Percentiles rank a stretch among this genome's conserved stretches.
phyloP scores from a whole-genome alignment of 1,140 invertebrate genomes.

The Homarus americanus region DNA sequence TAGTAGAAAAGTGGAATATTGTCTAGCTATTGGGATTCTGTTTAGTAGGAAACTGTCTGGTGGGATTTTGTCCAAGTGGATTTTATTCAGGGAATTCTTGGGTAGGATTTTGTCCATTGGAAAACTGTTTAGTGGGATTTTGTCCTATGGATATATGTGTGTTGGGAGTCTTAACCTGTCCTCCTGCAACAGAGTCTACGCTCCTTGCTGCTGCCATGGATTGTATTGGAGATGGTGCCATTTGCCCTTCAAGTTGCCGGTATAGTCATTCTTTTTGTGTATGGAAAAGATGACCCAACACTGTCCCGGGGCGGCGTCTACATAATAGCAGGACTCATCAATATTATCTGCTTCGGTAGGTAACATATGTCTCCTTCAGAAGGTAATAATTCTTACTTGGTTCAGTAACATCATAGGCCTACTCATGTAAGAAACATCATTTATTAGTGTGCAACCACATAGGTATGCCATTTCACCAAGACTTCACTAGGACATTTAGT shows the following conservation, averaged over 20 bases:
- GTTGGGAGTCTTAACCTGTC: no score
- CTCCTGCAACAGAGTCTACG: slow-evolving; percentile 55
- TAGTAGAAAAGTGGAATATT: no score
- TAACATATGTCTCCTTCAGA: neutral
- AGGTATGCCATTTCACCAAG: neutral
- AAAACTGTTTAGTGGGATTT: no score
- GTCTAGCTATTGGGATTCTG: no score
- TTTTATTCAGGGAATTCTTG: no score
- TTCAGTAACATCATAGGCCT: neutral
- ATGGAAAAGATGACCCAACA: slow-evolving; percentile 71
- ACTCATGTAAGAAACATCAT: no score
- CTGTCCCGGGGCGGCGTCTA: slow-evolving; percentile 69
- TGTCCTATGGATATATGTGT: no score
- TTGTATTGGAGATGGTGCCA: slow-evolving; percentile 69
- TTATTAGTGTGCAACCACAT: neutral
- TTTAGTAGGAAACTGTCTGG: no score
- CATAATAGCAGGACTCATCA: slow-evolving; percentile 67
- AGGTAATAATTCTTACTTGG: neutral
- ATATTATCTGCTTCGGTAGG: slow-evolving; percentile 70
- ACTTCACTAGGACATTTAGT: neutral
- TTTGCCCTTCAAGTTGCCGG: slow-evolving; percentile 58
- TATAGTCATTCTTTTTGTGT: slow-evolving; percentile 71
- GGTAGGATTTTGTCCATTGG: no score
- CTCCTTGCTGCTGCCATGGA: slow-evolving; percentile 68
- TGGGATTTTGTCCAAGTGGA: no score